Percentiles rank a stretch among this genome's conserved stretches.
Evolutionary conservation across 2,888 invertebrate species (phyloP).

Genomic region (Dryobota labecula): DNA sequence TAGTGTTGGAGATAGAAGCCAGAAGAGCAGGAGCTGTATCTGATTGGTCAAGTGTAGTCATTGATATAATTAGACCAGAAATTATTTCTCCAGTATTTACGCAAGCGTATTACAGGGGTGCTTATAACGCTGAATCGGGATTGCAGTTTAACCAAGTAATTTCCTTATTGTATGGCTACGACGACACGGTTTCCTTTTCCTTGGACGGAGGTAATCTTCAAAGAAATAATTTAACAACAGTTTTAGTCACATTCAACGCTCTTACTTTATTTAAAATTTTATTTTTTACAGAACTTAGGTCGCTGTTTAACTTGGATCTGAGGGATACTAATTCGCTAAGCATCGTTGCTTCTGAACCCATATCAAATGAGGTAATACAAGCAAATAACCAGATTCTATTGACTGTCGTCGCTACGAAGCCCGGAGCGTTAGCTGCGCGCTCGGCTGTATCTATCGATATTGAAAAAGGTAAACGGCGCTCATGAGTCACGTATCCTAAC

Average conservation of each 20-base stretch:
- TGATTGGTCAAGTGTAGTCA: constrained; percentile 70
- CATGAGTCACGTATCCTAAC: neutral
- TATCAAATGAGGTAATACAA: constrained; percentile 67
- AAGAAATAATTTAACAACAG: constrained; percentile 2
- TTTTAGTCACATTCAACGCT: neutral
- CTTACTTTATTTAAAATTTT: neutral
- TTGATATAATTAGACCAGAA: constrained; percentile 70
- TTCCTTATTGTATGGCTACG: constrained; percentile 71
- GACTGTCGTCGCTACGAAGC: constrained; percentile 67
- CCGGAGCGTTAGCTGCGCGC: constrained; percentile 56
- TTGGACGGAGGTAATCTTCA: constrained; percentile 74
- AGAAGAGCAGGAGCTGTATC: constrained; percentile 75
- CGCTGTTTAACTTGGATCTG: constrained; percentile 60
- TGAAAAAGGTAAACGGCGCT: constrained; percentile 66
- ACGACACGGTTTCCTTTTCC: constrained; percentile 71
- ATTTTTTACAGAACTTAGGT: constrained; percentile 63
- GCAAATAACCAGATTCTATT: constrained; percentile 68
- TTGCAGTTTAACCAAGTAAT: constrained; percentile 70
- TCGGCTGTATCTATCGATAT: constrained; percentile 72
- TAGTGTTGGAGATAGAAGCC: constrained; percentile 79
- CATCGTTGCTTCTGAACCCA: constrained; percentile 39
- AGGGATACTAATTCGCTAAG: constrained; percentile 48
- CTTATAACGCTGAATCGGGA: constrained; percentile 66
- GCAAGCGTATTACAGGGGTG: constrained; percentile 74
- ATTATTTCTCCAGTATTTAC: constrained; percentile 70